Evolutionary conservation across 1,140 invertebrate species (phyloP), one percentile per base, ranked within the genome.

Genomic region (Trachymyrmex septentrionalis): DNA sequence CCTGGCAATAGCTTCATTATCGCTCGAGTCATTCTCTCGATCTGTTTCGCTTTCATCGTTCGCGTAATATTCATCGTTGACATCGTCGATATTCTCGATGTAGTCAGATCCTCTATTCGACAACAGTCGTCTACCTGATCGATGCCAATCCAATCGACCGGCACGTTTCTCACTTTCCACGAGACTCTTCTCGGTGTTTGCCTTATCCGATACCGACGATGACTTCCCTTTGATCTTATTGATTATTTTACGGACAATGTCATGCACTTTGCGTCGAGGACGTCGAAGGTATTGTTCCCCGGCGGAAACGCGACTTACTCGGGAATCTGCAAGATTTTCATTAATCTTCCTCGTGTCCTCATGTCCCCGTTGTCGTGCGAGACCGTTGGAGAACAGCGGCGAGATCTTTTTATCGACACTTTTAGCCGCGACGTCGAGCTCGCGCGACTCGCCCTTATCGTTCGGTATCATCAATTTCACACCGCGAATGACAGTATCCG

Each of bases 381-480:
- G n/a, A 4, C 4, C 9, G 38, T 44, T 44, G 19, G 6, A 38
- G 27, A 21, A 44, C n/a, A n/a, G 1, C 69, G 16, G 24, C 24
- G 16, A 14, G 48, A 34, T 63, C 69, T 50, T 84, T 75, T 84
- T 61, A 48, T 73, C 67, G 67, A 6, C 9, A 82, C 38, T 73
- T 73, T 82, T 59, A 82, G 53, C 34, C 80, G 67, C 67, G 53
- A 61, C 24, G 24, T 21, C 69, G 69, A 19, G 48, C 34, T 50
- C 50, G 30, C 21, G n/a, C 50, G 66, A 57, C 30, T 57, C 67
- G 9, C n/a, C 24, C 53, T 82, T 82, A 82, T 73, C 69, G 44
- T 61, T 12, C 77, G 77, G 48, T 4, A 69, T 81, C 77, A 81
- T 84, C 80, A 73, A 84, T 75, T 75, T 75, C 69, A 27, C 80